These are phyloP conservation scores for Peromyscus leucopus DNA, from an alignment of 2,113 vertebrate species.

Conservation along the genomic window DNA sequence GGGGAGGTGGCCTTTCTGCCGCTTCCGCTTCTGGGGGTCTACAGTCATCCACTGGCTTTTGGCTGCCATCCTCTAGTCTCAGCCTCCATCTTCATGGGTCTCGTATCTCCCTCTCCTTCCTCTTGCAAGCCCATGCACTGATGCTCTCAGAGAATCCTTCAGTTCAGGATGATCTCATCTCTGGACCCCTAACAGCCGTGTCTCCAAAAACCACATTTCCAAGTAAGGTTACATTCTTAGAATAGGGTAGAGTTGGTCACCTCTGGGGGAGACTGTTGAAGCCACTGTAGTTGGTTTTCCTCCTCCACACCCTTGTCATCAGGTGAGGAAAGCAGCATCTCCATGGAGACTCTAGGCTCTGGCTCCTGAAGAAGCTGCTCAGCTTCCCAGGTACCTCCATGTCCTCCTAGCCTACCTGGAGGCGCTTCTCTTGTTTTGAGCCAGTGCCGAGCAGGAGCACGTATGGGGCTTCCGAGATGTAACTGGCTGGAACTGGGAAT, in stretches of 20 bases:
- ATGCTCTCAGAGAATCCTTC: neutral
- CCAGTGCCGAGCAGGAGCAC: neutral
- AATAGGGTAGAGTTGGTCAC: neutral
- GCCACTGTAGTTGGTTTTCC: neutral
- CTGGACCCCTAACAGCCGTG: neutral
- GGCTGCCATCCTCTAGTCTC: neutral
- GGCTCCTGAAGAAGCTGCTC: conserved; percentile 55
- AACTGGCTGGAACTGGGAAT: neutral
- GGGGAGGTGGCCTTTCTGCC: neutral
- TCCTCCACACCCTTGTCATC: too few species aligned
- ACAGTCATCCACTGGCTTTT: neutral
- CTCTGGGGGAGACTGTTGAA: neutral
- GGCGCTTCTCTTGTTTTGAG: neutral
- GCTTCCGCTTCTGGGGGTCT: neutral
- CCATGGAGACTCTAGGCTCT: conserved; percentile 20
- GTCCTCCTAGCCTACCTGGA: too few species aligned
- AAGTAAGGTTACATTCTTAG: neutral
- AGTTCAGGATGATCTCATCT: neutral
- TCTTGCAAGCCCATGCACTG: neutral
- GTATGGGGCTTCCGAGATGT: conserved; percentile 53
- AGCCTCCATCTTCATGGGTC: neutral
- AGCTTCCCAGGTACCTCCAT: neutral
- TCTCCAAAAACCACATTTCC: neutral
- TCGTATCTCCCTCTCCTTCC: neutral
- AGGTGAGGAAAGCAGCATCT: conserved; percentile 14